Percentiles rank a stretch among this genome's conserved stretches.
Conservation (phyloP, 2,888 invertebrate species). For the Chymomyza fuscimana region DNA sequence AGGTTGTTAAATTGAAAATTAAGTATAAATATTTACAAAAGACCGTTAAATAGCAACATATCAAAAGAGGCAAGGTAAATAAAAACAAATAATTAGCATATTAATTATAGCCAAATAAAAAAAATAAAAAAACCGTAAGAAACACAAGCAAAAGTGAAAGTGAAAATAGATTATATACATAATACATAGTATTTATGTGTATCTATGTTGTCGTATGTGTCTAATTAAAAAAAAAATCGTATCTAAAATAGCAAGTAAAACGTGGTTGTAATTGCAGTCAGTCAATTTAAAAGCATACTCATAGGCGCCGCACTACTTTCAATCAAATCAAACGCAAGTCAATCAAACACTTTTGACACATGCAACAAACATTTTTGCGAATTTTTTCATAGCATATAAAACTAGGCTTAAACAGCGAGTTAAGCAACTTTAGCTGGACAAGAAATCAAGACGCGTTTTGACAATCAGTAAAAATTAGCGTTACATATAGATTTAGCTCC, state of each 20-base stretch:
- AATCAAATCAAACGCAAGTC: conserved; percentile 32
- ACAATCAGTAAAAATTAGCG: conserved; percentile 80
- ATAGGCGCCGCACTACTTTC: conserved; percentile 31
- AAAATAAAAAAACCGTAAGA: too few species aligned
- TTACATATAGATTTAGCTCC: conserved; percentile 51
- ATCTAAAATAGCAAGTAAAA: not conserved
- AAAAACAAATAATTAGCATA: conserved; percentile 11
- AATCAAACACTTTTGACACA: conserved; percentile 20
- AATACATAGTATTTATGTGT: conserved; percentile 13
- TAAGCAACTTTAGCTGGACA: conserved; percentile 66
- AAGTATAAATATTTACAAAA: conserved; percentile 71
- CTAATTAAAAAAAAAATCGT: not conserved
- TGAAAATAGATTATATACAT: conserved; percentile 17
- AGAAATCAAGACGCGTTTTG: conserved; percentile 79
- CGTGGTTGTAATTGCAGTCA: conserved; percentile 7
- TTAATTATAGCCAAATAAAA: conserved; percentile 5
- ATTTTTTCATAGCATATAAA: conserved; percentile 26
- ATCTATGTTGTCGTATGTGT: conserved; percentile 32
- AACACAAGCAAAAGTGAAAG: not conserved
- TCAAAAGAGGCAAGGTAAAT: conserved; percentile 14
- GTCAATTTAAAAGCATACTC: conserved; percentile 33
- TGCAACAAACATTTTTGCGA: conserved; percentile 23
- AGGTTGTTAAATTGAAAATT: conserved; percentile 66
- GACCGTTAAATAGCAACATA: conserved; percentile 49
- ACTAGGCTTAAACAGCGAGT: conserved; percentile 23